These are phyloP conservation scores for Dioctria rufipes DNA, from an alignment of 2,888 invertebrate species.

Conservation along the genomic window DNA sequence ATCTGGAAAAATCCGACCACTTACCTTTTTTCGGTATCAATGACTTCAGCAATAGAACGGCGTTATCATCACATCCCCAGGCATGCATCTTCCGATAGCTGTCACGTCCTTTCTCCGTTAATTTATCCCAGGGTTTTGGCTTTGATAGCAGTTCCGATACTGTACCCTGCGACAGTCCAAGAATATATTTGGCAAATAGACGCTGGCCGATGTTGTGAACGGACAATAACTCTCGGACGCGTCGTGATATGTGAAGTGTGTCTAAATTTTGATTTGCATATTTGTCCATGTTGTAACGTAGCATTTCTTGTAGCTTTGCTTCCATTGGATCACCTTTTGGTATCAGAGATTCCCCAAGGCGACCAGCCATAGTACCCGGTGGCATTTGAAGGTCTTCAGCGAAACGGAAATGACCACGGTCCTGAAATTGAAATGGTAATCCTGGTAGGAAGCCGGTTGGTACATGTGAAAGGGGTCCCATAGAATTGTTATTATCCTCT, in stretches of 20 bases:
- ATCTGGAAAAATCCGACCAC: conserved; percentile 64
- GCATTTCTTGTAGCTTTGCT: conserved; percentile 92
- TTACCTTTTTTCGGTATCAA: conserved; percentile 98
- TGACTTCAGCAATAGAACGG: conserved; percentile 96
- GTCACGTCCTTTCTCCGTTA: conserved; percentile 99
- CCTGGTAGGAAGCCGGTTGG: conserved; percentile 72
- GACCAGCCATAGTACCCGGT: conserved; percentile 86
- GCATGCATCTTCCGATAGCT: conserved; percentile 99
- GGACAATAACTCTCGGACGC: conserved; percentile 93
- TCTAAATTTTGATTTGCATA: conserved; percentile 94
- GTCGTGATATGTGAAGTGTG: conserved; percentile 93
- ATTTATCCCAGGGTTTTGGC: conserved; percentile 99
- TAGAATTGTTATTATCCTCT: conserved; percentile 73
- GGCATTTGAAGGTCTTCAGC: conserved; percentile 86
- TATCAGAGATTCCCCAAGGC: conserved; percentile 90
- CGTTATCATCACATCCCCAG: conserved; percentile 98
- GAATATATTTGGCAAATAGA: conserved; percentile 97
- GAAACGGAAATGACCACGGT: conserved; percentile 86
- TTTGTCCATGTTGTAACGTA: conserved; percentile 96
- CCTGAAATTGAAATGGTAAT: conserved; percentile 84
- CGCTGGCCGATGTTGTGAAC: conserved; percentile 99
- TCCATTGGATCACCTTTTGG: conserved; percentile 96
- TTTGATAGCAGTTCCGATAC: conserved; percentile 98
- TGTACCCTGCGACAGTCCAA: conserved; percentile 97
- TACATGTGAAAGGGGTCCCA: conserved; percentile 66